These are phyloP conservation scores for Platypus cylindrus DNA, from an alignment of 2,888 invertebrate species.

Conservation along the genomic window DNA sequence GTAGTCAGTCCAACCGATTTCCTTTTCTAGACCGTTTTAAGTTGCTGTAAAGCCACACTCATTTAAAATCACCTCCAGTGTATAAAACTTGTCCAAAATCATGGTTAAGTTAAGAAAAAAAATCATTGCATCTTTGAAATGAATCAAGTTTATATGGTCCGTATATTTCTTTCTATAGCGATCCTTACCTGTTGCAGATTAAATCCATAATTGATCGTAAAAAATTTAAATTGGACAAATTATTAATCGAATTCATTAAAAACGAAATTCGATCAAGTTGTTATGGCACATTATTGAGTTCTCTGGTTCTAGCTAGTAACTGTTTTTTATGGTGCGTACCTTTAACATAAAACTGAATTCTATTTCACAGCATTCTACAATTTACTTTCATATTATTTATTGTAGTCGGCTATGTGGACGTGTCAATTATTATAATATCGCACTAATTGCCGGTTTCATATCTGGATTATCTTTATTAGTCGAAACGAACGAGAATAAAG, in stretches of 20 bases:
- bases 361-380: neutral
- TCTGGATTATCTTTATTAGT: constrained; percentile 22
- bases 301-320: constrained; percentile 39
- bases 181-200: constrained; percentile 34
- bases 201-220: constrained; percentile 43
- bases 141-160: too few relatives aligned
- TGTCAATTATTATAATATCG: constrained; percentile 19
- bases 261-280: constrained; percentile 39
- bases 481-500: constrained; percentile 23
- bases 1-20: constrained; percentile 6
- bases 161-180: too few relatives aligned
- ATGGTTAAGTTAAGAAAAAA: too few relatives aligned
- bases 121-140: too few relatives aligned
- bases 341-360: constrained; percentile 2
- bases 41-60: too few relatives aligned
- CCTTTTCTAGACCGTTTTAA: too few relatives aligned
- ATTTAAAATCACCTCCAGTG: too few relatives aligned
- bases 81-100: too few relatives aligned
- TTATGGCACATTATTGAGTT: constrained; percentile 40
- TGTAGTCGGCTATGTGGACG: constrained; percentile 19
- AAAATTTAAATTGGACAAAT: constrained; percentile 36
- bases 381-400: constrained; percentile 8
- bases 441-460: constrained; percentile 20
- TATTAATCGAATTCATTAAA: constrained; percentile 38
- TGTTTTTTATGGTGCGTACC: constrained; percentile 40